A percentile compares a stretch with the other conserved stretches of the same genome.
Conservation (phyloP, 2,888 invertebrate genomes). For the Globia sparganii region DNA sequence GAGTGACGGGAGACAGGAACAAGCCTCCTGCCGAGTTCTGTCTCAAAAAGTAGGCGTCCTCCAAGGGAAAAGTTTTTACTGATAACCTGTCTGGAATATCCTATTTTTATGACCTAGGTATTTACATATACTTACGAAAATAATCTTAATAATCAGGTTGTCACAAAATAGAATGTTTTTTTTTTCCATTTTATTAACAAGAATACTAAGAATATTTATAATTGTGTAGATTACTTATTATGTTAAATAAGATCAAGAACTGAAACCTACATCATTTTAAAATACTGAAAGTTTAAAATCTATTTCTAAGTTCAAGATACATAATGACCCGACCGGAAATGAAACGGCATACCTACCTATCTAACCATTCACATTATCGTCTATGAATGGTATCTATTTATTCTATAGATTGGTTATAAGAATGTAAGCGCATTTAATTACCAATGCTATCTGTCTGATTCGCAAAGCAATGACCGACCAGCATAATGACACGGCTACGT, state of each 20-base stretch:
- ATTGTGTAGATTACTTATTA: not conserved
- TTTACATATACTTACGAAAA: not conserved
- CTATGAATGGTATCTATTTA: constrained; percentile 48
- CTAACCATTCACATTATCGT: constrained; percentile 45
- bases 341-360: constrained; percentile 37
- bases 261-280: not conserved
- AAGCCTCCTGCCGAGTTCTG: not conserved
- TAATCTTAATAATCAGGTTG: not conserved
- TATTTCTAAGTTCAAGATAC: constrained; percentile 4
- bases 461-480: constrained; percentile 37
- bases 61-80: not conserved
- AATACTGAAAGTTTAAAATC: constrained; percentile 7
- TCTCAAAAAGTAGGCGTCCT: not conserved
- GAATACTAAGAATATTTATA: too few species aligned
- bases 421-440: constrained; percentile 47
- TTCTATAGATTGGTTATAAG: constrained; percentile 26
- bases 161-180: too few species aligned
- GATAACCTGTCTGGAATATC: not conserved
- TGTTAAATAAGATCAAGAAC: not conserved
- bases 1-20: not conserved
- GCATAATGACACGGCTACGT: constrained; percentile 42
- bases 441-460: constrained; percentile 35
- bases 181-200: not conserved
- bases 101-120: not conserved
- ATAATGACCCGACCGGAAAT: constrained; percentile 49